Evolutionary conservation across 2,113 vertebrate species (phyloP).

Genomic region (Sceloporus undulatus): DNA sequence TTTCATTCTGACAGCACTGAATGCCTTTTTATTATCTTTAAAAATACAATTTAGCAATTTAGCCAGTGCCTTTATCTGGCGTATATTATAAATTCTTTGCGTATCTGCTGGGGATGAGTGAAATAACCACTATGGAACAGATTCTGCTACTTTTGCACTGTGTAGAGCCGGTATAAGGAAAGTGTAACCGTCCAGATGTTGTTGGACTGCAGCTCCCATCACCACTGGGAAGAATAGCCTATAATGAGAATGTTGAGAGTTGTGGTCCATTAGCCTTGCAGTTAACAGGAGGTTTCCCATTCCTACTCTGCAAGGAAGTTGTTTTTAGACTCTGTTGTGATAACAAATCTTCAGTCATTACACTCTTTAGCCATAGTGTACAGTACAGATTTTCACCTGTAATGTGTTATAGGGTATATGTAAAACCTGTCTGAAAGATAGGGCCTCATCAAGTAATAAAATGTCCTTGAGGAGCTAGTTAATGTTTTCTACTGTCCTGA

Average conservation of each 20-base stretch:
- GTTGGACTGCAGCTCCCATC: neutral
- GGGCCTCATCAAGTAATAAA: conserved; percentile 8
- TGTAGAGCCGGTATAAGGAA: conserved; percentile 24
- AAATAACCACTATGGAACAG: conserved; percentile 56
- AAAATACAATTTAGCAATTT: conserved; percentile 16
- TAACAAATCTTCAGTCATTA: conserved; percentile 10
- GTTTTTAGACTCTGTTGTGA: neutral
- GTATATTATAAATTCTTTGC: neutral
- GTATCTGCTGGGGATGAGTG: conserved; percentile 28
- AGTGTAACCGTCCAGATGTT: neutral
- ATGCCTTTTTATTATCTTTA: conserved; percentile 8
- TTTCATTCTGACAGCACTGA: conserved; percentile 9
- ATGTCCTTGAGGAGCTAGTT: conserved; percentile 42
- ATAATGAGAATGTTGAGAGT: neutral
- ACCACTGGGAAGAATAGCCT: neutral
- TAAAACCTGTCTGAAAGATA: conserved; percentile 4
- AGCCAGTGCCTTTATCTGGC: conserved; percentile 19
- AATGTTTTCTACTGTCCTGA: conserved; percentile 37
- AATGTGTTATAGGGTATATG: conserved; percentile 44
- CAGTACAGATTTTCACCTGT: conserved; percentile 29
- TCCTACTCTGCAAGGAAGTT: neutral
- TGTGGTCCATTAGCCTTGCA: neutral
- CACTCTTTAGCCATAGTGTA: conserved; percentile 36
- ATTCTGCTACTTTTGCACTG: conserved; percentile 38
- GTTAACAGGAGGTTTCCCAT: neutral